Evolutionary conservation across 2,888 invertebrate genomes (phyloP), one percentile per base, ranked within the genome.

Genomic region (Pseudococcus longispinus): DNA sequence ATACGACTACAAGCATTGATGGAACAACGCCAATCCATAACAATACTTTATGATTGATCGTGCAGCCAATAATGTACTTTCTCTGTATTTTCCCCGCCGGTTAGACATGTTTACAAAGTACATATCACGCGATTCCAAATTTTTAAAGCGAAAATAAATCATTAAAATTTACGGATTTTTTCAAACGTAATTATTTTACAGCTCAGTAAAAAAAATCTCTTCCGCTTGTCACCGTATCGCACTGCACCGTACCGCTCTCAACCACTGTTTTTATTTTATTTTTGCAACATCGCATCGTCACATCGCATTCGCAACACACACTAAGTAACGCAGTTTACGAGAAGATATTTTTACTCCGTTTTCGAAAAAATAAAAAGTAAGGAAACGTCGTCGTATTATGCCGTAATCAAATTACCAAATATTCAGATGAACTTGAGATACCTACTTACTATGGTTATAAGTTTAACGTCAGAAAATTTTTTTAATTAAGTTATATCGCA

Each of bases 21-120:
- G 74, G 74, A 74, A 74, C 74, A 26, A 74, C 74, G 74, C 74
- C 74, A 74, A 74, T 74, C 74, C 26, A 18, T 32, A n/a, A 37
- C 37, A n/a, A 37, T 32, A 32, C 9, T 37, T 74, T n/a, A 37
- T 74, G 74, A 74, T 74, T 74, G 29, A 74, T 74, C 37, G 29
- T 74, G 18, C 37, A 32, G 32, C n/a, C 74, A 74, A 74, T 51
- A 51, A 51, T 51, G 51, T 51, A 51, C 44, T 65, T 65, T 65
- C 4, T 65, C 13, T 60, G 65, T 65, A 65, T 26, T 65, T 65
- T 65, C 20, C 15, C 13, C 37, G 37, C 4, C 37, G 37, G 37
- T 37, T 37, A 37, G 37, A 1, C 44, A 46, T 15, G 44, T 46
- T 46, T 15, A 44, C 13, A 46, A 5, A 13, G 15, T 46, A 11